phyloP scores from a whole-genome alignment of 2,888 invertebrate genomes.

The Esperia sulphurella region DNA sequence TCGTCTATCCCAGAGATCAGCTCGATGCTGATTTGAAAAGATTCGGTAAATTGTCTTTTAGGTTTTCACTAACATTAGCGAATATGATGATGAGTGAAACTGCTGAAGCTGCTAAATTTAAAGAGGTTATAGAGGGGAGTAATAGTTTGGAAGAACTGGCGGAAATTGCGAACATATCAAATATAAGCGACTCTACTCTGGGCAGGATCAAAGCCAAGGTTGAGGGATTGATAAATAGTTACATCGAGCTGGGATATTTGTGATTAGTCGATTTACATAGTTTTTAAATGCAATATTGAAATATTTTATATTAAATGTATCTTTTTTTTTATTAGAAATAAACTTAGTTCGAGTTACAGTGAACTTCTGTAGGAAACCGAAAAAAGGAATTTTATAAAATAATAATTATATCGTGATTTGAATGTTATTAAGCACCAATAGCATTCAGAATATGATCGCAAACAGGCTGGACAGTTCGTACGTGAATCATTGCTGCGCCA shows the following conservation, averaged over 20 bases:
- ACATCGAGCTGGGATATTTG: conserved; percentile 21
- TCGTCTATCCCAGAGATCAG: conserved; percentile 7
- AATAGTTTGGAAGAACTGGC: conserved; percentile 6
- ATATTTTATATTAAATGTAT: too few relatives aligned
- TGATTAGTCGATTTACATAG: background rate
- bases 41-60: conserved; percentile 9
- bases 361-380: too few relatives aligned
- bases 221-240: conserved; percentile 26
- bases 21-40: conserved; percentile 13
- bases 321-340: too few relatives aligned
- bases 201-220: conserved; percentile 18
- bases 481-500: too few relatives aligned
- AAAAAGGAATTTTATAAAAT: too few relatives aligned
- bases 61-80: background rate
- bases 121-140: conserved; percentile 9
- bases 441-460: too few relatives aligned
- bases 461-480: too few relatives aligned
- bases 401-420: too few relatives aligned
- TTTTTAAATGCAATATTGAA: too few relatives aligned
- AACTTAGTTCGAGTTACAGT: too few relatives aligned
- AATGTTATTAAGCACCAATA: too few relatives aligned
- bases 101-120: background rate
- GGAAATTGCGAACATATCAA: background rate
- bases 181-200: background rate
- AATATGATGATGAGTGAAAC: conserved; percentile 1